These are phyloP conservation scores for Drosophila yakuba DNA, from an alignment of 1,140 invertebrate genomes.

Conservation along the genomic window DNA sequence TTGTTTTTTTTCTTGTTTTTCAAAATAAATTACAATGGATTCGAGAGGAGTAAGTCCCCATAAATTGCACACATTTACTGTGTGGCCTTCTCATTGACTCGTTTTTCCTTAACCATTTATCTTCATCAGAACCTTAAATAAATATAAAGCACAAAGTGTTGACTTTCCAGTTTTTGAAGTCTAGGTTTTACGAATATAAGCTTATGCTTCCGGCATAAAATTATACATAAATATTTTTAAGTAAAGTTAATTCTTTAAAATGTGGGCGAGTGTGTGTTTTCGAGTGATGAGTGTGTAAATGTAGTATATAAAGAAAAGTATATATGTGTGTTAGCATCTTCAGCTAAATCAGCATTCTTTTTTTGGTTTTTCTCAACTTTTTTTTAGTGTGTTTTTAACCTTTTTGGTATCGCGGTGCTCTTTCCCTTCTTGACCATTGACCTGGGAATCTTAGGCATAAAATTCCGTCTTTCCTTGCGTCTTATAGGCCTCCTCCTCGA, in stretches of 20 bases:
- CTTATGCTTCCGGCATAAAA: slow-evolving; percentile 19
- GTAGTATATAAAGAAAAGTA: slow-evolving; percentile 29
- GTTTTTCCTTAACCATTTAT: slow-evolving; percentile 1
- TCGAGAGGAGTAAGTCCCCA: slow-evolving; percentile 24
- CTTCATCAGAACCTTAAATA: slow-evolving; percentile 66
- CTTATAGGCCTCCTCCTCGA: slow-evolving; percentile 96
- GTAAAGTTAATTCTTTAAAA: slow-evolving; percentile 29
- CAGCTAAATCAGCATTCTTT: slow-evolving; percentile 11
- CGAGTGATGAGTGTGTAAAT: slow-evolving; percentile 31
- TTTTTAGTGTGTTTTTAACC: slow-evolving; percentile 7
- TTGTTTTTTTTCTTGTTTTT: slow-evolving; percentile 19
- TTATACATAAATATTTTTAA: slow-evolving; percentile 21
- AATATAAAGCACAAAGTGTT: slow-evolving; percentile 82
- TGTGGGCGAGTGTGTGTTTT: slow-evolving; percentile 17
- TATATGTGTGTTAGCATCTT: slow-evolving; percentile 39
- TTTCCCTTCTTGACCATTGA: slow-evolving; percentile 24
- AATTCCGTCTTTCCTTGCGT: slow-evolving; percentile 95
- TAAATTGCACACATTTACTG: slow-evolving; percentile 4
- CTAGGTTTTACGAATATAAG: slow-evolving; percentile 33
- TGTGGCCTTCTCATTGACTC: slow-evolving; percentile 1
- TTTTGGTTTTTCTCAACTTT: neutral
- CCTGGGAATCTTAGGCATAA: slow-evolving; percentile 89
- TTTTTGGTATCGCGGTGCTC: slow-evolving; percentile 47
- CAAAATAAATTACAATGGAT: slow-evolving; percentile 43
- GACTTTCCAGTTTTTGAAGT: slow-evolving; percentile 67